Evolutionary conservation across 1,140 invertebrate species (phyloP), one percentile per base, ranked within the genome.

Genomic region (Chrysoperla carnea): DNA sequence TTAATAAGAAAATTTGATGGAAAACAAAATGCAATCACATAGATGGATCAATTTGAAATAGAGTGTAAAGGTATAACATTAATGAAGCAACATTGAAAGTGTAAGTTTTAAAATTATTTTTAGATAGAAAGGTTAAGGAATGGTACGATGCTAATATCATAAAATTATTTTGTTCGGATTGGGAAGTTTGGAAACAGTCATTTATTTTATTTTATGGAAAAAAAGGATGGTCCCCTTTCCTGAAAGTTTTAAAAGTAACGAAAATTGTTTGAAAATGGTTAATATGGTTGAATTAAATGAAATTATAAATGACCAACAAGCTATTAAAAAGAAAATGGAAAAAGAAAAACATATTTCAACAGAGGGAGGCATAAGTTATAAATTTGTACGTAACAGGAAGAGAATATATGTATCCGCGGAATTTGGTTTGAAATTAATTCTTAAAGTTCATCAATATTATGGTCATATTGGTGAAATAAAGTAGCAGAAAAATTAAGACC

Each of bases 401-500:
- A 41, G 42, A 39, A 48, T 37, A 36, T 23, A 36, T 27, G 12
- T 43, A 37, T 27, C 33, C 1, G 33, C 13, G 36, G 23, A 37
- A 37, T 37, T 37, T 28, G 36, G 41, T 28, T 27, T 37, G 6
- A 37, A 17, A 31, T 29, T 44, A 47, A 40, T 50, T 44, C 9
- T 50, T 40, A 37, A 50, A 14, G 33, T 56, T 29, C 54, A 54
- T 48, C 6, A 47, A 37, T n/a, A 33, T 14, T 47, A 42, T 50
- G 17, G 51, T 36, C 47, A 54, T 39, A 41, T 52, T 37, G 53
- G 52, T 40, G 37, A 29, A 42, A 50, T 41, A 50, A 53, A 43
- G 48, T 50, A 38, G 6, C 37, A 43, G 53, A 39, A 3, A 57
- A 49, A 39, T 51, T 55, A n/a, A 48, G 17, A 27, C 29, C 37